A percentile compares a stretch with the other conserved stretches of the same genome.
These are phyloP conservation scores for Eustalomyia histrio DNA, from an alignment of 2,888 invertebrate genomes.

Conservation along the genomic window DNA sequence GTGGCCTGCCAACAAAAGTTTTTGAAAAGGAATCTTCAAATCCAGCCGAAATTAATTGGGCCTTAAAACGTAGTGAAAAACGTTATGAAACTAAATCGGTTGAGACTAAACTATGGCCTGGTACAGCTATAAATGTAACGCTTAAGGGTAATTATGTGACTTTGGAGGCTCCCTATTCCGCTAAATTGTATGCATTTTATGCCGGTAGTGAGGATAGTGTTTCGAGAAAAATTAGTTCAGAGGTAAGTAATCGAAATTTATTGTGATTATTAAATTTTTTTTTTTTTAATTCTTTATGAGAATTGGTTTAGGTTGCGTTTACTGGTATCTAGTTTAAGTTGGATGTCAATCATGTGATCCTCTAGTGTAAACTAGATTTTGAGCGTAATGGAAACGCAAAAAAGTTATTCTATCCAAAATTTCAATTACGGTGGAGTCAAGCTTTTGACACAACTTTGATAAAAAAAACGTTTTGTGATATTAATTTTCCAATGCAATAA, in stretches of 20 bases:
- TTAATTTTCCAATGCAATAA: too few species aligned
- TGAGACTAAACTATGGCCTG: constrained; percentile 85
- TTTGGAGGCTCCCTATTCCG: constrained; percentile 87
- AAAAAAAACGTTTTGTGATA: too few species aligned
- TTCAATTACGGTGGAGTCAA: too few species aligned
- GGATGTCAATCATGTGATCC: too few species aligned
- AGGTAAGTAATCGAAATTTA: constrained; percentile 70
- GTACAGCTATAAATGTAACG: constrained; percentile 90
- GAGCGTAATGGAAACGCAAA: too few species aligned
- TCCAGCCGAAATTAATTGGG: constrained; percentile 85
- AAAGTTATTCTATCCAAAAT: too few species aligned
- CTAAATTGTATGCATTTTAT: constrained; percentile 84
- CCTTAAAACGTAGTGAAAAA: constrained; percentile 81
- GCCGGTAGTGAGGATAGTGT: constrained; percentile 76
- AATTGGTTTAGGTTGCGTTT: too few species aligned
- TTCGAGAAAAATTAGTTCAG: constrained; percentile 76
- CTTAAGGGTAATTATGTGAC: constrained; percentile 87
- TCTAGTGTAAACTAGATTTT: too few species aligned
- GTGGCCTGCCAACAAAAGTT: constrained; percentile 77
- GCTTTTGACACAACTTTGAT: too few species aligned
- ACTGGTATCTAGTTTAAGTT: too few species aligned
- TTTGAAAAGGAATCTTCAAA: constrained; percentile 72
- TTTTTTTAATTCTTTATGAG: neutral
- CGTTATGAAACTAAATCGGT: constrained; percentile 81
- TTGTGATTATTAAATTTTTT: neutral